phyloP scores from a whole-genome alignment of 2,888 invertebrate species.

The Troides oblongomaculatus region DNA sequence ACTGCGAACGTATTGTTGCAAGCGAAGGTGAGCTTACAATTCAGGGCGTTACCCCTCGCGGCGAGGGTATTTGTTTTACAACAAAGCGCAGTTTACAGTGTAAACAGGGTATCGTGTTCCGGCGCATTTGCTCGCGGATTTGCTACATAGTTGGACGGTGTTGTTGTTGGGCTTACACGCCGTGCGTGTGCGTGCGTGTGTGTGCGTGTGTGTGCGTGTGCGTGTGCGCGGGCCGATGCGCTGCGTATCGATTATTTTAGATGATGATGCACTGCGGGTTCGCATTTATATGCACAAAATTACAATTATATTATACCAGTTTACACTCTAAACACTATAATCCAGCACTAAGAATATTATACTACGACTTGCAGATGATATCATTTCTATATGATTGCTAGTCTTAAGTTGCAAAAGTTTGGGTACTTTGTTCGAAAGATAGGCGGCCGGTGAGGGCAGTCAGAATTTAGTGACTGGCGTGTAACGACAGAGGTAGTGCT shows the following conservation, averaged over 20 bases:
- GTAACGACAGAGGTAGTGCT: too few relatives aligned
- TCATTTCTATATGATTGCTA: too few relatives aligned
- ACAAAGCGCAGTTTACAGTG: constrained; percentile 60
- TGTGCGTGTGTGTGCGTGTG: too few relatives aligned
- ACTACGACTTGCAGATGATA: too few relatives aligned
- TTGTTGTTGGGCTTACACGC: constrained; percentile 19
- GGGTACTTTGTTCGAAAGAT: too few relatives aligned
- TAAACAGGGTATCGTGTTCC: constrained; percentile 62
- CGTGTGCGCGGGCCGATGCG: neutral
- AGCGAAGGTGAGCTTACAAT: constrained; percentile 64
- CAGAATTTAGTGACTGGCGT: too few relatives aligned
- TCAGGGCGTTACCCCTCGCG: constrained; percentile 71
- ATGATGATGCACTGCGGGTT: constrained; percentile 4
- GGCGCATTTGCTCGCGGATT: constrained; percentile 44
- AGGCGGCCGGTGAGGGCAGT: too few relatives aligned
- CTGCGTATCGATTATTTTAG: constrained; percentile 10
- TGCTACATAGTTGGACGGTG: constrained; percentile 12
- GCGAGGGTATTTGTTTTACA: constrained; percentile 66
- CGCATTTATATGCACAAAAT: neutral
- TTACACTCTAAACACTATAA: too few relatives aligned
- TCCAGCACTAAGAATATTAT: too few relatives aligned
- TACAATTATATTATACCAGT: too few relatives aligned
- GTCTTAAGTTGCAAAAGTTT: too few relatives aligned
- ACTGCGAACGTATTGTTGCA: constrained; percentile 67
- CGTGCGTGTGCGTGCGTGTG: neutral